Evolutionary conservation across 2,113 vertebrate species (phyloP).

Genomic region (Lasiurus borealis): DNA sequence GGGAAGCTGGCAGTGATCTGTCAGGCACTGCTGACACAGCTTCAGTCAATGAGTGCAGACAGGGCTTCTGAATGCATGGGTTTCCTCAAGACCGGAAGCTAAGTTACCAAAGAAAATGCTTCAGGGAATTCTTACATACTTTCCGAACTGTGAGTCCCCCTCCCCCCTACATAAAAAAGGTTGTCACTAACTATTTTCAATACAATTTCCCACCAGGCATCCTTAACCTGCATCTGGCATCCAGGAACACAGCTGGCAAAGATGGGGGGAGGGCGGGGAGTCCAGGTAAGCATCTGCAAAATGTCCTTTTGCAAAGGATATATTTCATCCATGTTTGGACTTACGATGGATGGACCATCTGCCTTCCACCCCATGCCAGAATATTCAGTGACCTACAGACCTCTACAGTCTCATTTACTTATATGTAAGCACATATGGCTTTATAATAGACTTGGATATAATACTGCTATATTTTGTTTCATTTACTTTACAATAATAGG

Average conservation of each 20-base stretch:
- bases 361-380: not conserved
- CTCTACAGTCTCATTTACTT: not conserved
- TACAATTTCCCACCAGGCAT: not conserved
- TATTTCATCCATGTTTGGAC: not conserved
- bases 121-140: not conserved
- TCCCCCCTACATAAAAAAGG: not conserved
- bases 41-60: not conserved
- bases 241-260: not conserved
- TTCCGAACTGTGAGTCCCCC: not conserved
- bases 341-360: not conserved
- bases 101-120: not conserved
- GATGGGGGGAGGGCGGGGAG: rapidly evolving
- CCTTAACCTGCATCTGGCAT: not conserved
- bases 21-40: not conserved
- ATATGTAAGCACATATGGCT: not conserved
- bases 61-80: not conserved
- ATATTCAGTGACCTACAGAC: too few relatives aligned
- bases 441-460: not conserved
- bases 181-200: not conserved
- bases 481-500: slow-evolving; percentile 3
- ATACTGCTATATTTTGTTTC: not conserved
- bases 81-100: not conserved
- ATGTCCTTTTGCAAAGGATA: not conserved
- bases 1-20: too few relatives aligned
- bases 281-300: not conserved